Conservation (phyloP, 2,113 vertebrate species). For the Mesembrinibis cayennensis region DNA sequence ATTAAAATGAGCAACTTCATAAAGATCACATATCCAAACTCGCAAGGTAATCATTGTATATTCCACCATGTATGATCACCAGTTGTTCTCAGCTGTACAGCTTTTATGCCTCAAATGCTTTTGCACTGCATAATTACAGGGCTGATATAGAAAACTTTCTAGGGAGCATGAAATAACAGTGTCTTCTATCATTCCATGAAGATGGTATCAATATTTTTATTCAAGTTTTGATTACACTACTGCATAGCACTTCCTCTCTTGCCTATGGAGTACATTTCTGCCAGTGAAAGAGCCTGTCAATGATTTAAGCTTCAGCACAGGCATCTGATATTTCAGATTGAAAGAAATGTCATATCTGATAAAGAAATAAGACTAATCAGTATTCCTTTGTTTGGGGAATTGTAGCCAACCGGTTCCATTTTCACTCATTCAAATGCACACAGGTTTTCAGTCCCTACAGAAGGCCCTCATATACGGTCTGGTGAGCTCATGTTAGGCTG, state of each 20-base stretch:
- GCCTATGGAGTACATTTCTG: neutral
- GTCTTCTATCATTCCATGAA: neutral
- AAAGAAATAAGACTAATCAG: neutral
- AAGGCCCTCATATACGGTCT: neutral
- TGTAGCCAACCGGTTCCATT: neutral
- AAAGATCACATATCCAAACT: neutral
- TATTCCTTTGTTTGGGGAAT: neutral
- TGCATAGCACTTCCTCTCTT: neutral
- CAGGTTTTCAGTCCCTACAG: neutral
- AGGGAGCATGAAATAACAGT: neutral
- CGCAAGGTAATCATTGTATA: neutral
- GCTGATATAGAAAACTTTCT: neutral
- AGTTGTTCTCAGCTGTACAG: neutral
- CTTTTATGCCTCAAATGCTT: neutral
- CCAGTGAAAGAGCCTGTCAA: neutral
- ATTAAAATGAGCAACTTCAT: neutral
- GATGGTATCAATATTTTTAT: neutral
- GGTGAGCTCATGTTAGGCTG: neutral
- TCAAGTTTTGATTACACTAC: neutral
- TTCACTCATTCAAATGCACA: neutral
- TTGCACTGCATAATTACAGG: neutral
- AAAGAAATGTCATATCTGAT: too few species aligned
- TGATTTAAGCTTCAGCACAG: neutral
- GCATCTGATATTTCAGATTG: neutral
- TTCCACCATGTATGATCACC: fast-evolving